phyloP scores from a whole-genome alignment of 1,140 invertebrate species.

The Cataglyphis hispanica region DNA sequence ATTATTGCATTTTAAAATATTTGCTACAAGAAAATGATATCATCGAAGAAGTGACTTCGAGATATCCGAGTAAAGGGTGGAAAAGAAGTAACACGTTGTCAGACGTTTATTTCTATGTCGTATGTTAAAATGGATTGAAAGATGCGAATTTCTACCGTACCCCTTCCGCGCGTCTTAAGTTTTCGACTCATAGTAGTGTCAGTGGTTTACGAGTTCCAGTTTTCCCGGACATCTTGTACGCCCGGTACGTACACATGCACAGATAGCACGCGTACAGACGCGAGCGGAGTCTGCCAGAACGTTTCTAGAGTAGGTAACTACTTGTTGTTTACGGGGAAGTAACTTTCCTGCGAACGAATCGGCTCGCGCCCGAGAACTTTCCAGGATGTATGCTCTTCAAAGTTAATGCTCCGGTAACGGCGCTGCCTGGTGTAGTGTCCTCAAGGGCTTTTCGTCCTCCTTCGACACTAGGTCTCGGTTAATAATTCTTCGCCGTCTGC shows the following conservation, averaged over 20 bases:
- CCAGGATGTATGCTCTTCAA: slow-evolving; percentile 80
- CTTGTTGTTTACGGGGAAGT: slow-evolving; percentile 84
- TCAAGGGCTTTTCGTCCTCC: slow-evolving; percentile 58
- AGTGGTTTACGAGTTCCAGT: slow-evolving; percentile 81
- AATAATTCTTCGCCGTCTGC: slow-evolving; percentile 37
- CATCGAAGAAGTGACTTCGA: neutral
- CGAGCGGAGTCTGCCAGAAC: slow-evolving; percentile 64
- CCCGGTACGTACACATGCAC: slow-evolving; percentile 68
- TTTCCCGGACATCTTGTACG: slow-evolving; percentile 79
- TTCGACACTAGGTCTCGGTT: slow-evolving; percentile 48
- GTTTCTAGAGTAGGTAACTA: slow-evolving; percentile 80
- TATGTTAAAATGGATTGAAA: slow-evolving; percentile 70
- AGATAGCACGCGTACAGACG: slow-evolving; percentile 62
- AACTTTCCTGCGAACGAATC: slow-evolving; percentile 83
- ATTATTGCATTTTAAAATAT: too few relatives aligned
- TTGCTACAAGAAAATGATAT: slow-evolving; percentile 24
- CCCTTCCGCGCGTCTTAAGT: slow-evolving; percentile 67
- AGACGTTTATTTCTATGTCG: slow-evolving; percentile 17
- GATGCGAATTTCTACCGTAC: slow-evolving; percentile 41
- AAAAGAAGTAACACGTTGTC: neutral
- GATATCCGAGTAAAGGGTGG: neutral
- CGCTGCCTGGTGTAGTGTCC: slow-evolving; percentile 48
- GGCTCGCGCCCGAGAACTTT: slow-evolving; percentile 81
- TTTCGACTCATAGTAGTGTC: slow-evolving; percentile 65
- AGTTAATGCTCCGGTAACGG: slow-evolving; percentile 81